These are phyloP conservation scores for Tribolium madens DNA, from an alignment of 1,140 invertebrate species.

Conservation along the genomic window DNA sequence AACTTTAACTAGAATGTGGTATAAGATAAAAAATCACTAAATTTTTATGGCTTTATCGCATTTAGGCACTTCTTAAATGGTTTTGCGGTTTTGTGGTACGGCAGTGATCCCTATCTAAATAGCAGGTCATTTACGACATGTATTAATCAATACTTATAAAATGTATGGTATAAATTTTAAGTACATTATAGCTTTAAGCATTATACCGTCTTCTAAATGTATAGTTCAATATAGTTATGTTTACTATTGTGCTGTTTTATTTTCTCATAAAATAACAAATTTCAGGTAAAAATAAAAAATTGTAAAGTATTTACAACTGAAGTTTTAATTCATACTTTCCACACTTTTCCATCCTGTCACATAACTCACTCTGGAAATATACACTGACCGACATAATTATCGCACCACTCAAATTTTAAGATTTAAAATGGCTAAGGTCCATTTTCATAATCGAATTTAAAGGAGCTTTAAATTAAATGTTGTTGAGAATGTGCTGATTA, in stretches of 20 bases:
- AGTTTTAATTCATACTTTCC: too few species aligned
- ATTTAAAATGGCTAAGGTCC: too few species aligned
- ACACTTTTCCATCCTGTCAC: too few species aligned
- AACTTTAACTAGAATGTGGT: slow-evolving; percentile 7
- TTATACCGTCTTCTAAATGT: slow-evolving; percentile 39
- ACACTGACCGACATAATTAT: too few species aligned
- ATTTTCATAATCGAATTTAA: too few species aligned
- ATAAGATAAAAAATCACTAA: not conserved
- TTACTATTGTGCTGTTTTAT: slow-evolving; percentile 35
- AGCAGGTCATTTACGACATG: slow-evolving; percentile 35
- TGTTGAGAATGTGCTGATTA: too few species aligned
- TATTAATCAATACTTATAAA: slow-evolving; percentile 42
- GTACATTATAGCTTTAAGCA: slow-evolving; percentile 44
- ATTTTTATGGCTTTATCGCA: slow-evolving; percentile 9
- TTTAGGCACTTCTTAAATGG: slow-evolving; percentile 10
- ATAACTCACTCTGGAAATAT: too few species aligned
- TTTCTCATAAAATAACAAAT: not conserved
- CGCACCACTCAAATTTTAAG: too few species aligned
- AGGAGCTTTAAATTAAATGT: too few species aligned
- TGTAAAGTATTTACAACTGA: too few species aligned
- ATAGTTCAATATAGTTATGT: slow-evolving; percentile 49
- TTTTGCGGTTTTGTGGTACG: slow-evolving; percentile 17
- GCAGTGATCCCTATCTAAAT: slow-evolving; percentile 22
- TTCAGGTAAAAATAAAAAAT: too few species aligned
- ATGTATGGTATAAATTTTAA: slow-evolving; percentile 45